Evolutionary conservation across 2,113 vertebrate genomes (phyloP).

Genomic region (Azemiops feae): DNA sequence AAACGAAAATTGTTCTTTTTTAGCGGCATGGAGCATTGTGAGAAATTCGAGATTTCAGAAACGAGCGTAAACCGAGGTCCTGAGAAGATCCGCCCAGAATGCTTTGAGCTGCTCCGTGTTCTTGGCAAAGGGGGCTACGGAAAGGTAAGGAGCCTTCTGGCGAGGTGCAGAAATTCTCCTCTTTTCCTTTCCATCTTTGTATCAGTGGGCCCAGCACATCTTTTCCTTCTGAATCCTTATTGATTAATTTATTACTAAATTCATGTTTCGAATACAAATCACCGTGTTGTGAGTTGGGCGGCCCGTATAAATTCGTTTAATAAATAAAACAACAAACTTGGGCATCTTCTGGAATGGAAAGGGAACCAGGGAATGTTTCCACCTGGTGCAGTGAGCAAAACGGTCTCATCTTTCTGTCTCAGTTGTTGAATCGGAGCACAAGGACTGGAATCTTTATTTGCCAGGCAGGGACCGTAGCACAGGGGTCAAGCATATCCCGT

Average conservation of each 20-base stretch:
- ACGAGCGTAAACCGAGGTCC: conserved; percentile 97
- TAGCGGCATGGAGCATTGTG: conserved; percentile 97
- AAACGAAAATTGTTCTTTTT: conserved; percentile 25
- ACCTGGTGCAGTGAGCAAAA: neutral
- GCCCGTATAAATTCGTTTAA: neutral
- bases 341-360: neutral
- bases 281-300: neutral
- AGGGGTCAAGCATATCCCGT: neutral
- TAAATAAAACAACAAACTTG: neutral
- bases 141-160: conserved; percentile 80
- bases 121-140: conserved; percentile 98
- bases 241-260: neutral
- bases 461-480: neutral
- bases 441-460: neutral
- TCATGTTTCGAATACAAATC: neutral
- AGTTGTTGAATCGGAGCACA: neutral
- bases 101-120: conserved; percentile 95
- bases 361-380: neutral
- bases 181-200: neutral
- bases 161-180: neutral
- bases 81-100: conserved; percentile 95
- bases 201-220: neutral
- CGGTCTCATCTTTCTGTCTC: neutral
- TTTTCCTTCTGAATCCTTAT: neutral
- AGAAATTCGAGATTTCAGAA: conserved; percentile 98